A percentile compares a stretch with the other conserved stretches of the same genome.
These are phyloP conservation scores for Neolamprologus falcicula DNA, from an alignment of 2,113 vertebrate genomes.

Conservation along the genomic window DNA sequence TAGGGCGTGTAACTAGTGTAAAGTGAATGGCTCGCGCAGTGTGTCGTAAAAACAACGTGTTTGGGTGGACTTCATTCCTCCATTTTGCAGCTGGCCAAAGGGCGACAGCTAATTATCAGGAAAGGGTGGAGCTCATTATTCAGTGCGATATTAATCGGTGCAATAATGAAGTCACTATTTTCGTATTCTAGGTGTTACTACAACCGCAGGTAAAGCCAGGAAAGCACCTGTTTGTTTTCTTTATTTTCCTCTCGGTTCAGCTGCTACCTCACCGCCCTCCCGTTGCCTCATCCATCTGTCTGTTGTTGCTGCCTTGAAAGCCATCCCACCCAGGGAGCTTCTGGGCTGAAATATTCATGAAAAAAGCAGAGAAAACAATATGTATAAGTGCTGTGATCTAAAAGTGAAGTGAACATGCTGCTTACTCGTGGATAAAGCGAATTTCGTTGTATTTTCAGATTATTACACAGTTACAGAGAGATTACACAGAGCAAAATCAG, in stretches of 20 bases:
- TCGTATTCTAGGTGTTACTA: not conserved
- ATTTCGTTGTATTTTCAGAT: not conserved
- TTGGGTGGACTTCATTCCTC: not conserved
- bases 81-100: slow-evolving; percentile 16
- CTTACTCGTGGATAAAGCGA: not conserved
- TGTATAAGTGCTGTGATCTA: not conserved
- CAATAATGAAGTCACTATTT: not conserved
- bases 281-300: slow-evolving; percentile 15
- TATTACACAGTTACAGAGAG: not conserved
- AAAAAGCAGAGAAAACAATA: not conserved
- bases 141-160: not conserved
- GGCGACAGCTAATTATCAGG: not conserved
- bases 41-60: not conserved
- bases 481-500: not conserved
- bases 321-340: not conserved
- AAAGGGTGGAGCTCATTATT: not conserved
- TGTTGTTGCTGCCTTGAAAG: slow-evolving; percentile 8
- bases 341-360: slow-evolving; percentile 20
- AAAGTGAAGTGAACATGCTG: not conserved
- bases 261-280: slow-evolving; percentile 1
- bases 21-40: not conserved
- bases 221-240: not conserved
- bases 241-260: not conserved
- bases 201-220: not conserved
- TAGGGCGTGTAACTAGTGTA: not conserved